Evolutionary conservation across 2,888 invertebrate species (phyloP), one percentile per base, ranked within the genome.

Genomic region (Nomada fabriciana): DNA sequence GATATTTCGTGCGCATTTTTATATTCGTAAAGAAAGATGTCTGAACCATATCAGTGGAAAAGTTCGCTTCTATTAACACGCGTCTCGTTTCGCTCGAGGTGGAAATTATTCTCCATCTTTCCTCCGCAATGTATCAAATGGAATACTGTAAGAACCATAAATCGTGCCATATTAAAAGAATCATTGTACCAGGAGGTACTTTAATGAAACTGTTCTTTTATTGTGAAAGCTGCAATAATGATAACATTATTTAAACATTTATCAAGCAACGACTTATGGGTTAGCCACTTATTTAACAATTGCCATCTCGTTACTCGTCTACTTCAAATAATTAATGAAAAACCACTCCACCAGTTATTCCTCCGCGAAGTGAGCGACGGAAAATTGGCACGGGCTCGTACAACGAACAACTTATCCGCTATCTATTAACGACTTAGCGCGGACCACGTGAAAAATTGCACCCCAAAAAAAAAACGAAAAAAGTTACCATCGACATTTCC

Each of bases 1-100:
- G 67, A 36, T 77, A 52, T 65, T 65, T 65, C 77, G 52, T 50
- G 36, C 64, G 42, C 18, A 68, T 55, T 68, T 68, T 68, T 36
- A 36, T 36, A 0, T 42, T 68, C 36, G 36, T 36, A 42, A 42
- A 23, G 36, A 42, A 55, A 68, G 18, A 55, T 42, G 68, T 20
- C 52, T 13, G 65, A 65, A 13, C n/a, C 29, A 29, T 4, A 25
- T n/a, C 29, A 52, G 5, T 2, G 20, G 1, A 15, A 68, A 36
- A 0, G 36, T 7, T 36, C 36, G 36, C 7, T 53, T 3, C n/a
- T n/a, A 2, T 20, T 2, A 53, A 53, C 13, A 2, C 50, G 36
- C 36, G 36, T 36, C 36, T 36, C 36, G 7, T 7, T 5, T 7
- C 36, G 36, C 1, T 7, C 36, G 7, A 0, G 36, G 36, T 36